Evolutionary conservation across 2,888 invertebrate genomes (phyloP), one percentile per base, ranked within the genome.

Genomic region (Pemphredon lugubris): DNA sequence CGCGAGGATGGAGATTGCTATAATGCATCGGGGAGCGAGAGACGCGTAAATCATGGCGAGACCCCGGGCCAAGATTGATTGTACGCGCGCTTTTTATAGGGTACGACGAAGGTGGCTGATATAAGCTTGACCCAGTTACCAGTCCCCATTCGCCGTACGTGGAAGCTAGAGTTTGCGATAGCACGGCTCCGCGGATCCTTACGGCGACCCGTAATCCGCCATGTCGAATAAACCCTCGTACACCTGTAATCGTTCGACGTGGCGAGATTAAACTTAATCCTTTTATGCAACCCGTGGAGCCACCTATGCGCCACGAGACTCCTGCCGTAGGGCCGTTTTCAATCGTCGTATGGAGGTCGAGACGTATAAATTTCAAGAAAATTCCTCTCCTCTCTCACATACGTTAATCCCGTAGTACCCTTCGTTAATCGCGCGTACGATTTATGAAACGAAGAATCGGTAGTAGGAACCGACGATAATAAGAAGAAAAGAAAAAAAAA

Each of bases 131-230:
- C 54, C 58, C 55, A 44, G 45, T 13, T 63, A 51, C 58, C 23
- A n/a, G n/a, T n/a, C 16, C 26, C 45, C 26, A 34, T 39, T 39
- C 45, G 45, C 13, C 13, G 18, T 30, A 14, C 45, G 11, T 30
- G 23, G 51, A 44, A 45, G 18, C n/a, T n/a, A n/a, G n/a, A n/a
- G n/a, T n/a, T n/a, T n/a, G 37, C 44, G 51, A 44, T 48, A 34
- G 14, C 13, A 0, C 26, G 42, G 50, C 30, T 39, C 50, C 23
- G 53, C n/a, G n/a, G n/a, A n/a, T 55, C 72, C 70, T 75, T 77
- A 75, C 59, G 67, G 55, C 42, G 45, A 37, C 63, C n/a, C 67
- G 50, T 72, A 67, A 75, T 64, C 77, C 77, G 51, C 73, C 76
- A 71, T 76, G 68, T 70, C 73, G 64, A 68, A 73, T 76, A 65